Conservation (phyloP, 1,140 invertebrate genomes). For the Sweltsa coloradensis region DNA sequence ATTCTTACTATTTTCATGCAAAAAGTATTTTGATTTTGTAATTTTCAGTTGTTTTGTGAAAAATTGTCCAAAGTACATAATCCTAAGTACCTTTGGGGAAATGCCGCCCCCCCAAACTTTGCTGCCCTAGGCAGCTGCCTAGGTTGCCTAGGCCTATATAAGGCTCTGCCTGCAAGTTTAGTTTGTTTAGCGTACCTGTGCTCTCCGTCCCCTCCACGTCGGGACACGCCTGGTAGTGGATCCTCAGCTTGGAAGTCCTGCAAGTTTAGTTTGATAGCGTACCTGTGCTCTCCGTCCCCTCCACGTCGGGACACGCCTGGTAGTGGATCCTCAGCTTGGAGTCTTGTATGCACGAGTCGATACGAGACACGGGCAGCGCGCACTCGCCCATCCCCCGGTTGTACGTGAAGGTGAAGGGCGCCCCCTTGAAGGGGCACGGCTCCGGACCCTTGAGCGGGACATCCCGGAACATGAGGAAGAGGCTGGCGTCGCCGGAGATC, state of each 20-base stretch:
- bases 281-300: conserved; percentile 49
- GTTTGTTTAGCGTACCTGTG: too few relatives aligned
- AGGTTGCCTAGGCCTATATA: too few relatives aligned
- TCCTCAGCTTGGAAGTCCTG: conserved; percentile 60
- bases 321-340: conserved; percentile 70
- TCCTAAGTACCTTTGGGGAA: too few relatives aligned
- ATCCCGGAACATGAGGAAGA: conserved; percentile 62
- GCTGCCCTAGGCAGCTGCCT: too few relatives aligned
- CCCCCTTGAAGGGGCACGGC: conserved; percentile 56
- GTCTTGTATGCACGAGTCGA: conserved; percentile 72
- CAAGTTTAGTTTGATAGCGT: too few relatives aligned
- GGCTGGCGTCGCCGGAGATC: conserved; percentile 54
- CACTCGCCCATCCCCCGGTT: conserved; percentile 72
- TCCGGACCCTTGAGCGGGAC: conserved; percentile 44
- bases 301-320: conserved; percentile 83
- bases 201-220: conserved; percentile 65
- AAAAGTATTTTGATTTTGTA: too few relatives aligned
- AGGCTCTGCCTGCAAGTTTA: too few relatives aligned
- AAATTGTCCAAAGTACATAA: too few relatives aligned
- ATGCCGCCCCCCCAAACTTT: too few relatives aligned
- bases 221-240: conserved; percentile 85
- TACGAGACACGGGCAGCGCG: conserved; percentile 55
- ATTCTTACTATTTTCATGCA: too few relatives aligned
- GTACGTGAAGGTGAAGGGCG: conserved; percentile 38
- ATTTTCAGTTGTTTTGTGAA: too few relatives aligned